Percentiles rank a stretch among this genome's conserved stretches.
Conservation (phyloP, 92 coral and sea anemone genomes). For the Palythoa caribaeorum region DNA sequence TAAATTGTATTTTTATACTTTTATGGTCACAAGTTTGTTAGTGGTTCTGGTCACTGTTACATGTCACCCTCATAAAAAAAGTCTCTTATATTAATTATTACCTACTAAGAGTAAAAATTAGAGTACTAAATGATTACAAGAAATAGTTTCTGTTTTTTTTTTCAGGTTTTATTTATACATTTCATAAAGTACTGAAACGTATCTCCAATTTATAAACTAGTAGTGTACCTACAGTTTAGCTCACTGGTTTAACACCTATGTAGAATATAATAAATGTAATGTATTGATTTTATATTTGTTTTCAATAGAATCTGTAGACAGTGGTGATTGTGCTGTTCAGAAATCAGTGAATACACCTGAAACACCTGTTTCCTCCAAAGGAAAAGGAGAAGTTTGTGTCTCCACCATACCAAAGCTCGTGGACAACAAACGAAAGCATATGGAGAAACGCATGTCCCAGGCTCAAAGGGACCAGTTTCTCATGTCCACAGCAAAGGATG, state of each 20-base stretch:
- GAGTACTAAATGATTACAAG: constrained; percentile 1
- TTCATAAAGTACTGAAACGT: not conserved
- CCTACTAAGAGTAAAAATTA: constrained; percentile 2
- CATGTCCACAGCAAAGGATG: constrained; percentile 65
- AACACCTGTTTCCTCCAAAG: constrained; percentile 40
- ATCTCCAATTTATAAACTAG: constrained; percentile 1
- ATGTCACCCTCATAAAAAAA: constrained; percentile 15
- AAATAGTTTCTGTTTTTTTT: not conserved
- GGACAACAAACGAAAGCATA: constrained; percentile 65
- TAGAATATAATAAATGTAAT: not conserved
- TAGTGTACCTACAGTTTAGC: constrained; percentile 15
- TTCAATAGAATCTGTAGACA: not conserved
- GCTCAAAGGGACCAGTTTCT: constrained; percentile 62
- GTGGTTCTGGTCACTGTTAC: not conserved
- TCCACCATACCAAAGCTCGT: constrained; percentile 63
- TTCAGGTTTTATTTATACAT: constrained; percentile 8
- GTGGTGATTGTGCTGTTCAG: constrained; percentile 24
- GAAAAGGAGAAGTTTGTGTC: constrained; percentile 35
- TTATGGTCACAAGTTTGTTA: not conserved
- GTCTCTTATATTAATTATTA: not conserved
- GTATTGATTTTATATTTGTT: not conserved
- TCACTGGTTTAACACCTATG: not conserved
- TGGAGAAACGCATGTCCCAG: constrained; percentile 61
- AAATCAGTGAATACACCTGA: constrained; percentile 3
- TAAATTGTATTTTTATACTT: constrained; percentile 8